Evolutionary conservation across 2,888 invertebrate genomes (phyloP).

Genomic region (Hydroisotoma schaefferi): DNA sequence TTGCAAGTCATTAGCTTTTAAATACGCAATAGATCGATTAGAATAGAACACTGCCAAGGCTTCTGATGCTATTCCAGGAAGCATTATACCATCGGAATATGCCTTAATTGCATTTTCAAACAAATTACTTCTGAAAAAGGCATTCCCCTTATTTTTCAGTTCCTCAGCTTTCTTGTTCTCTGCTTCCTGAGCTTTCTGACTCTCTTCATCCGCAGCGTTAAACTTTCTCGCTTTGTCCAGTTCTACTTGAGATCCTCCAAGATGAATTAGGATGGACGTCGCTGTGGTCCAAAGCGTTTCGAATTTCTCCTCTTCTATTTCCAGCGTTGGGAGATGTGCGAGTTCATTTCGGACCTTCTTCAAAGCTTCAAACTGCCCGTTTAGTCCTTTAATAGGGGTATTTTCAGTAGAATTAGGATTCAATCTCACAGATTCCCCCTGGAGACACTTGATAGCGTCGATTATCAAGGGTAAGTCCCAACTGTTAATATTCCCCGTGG

Average conservation of each 20-base stretch:
- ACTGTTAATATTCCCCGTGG: constrained; percentile 2
- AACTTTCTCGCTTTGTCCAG: constrained; percentile 5
- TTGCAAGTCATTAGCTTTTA: constrained; percentile 4
- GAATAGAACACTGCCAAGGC: constrained; percentile 17
- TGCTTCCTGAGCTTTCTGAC: background rate
- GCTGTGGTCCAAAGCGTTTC: background rate
- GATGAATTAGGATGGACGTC: background rate
- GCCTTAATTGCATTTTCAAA: constrained; percentile 16
- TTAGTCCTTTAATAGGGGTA: background rate
- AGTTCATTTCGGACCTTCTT: constrained; percentile 19
- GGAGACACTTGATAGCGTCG: constrained; percentile 1
- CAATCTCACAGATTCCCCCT: no score
- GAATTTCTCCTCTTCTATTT: constrained; percentile 10
- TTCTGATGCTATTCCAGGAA: constrained; percentile 7
- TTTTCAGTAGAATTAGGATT: constrained; percentile 6
- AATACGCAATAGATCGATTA: constrained; percentile 16
- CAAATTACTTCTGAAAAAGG: background rate
- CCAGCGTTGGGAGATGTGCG: constrained; percentile 13
- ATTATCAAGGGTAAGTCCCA: constrained; percentile 17
- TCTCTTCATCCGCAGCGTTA: background rate
- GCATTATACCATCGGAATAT: constrained; percentile 17
- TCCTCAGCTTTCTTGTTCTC: background rate
- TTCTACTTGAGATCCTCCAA: constrained; percentile 13
- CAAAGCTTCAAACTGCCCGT: constrained; percentile 2
- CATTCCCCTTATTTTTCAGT: constrained; percentile 10